Conservation (phyloP, 1,140 invertebrate species). For the Hylaeus anthracinus region DNA sequence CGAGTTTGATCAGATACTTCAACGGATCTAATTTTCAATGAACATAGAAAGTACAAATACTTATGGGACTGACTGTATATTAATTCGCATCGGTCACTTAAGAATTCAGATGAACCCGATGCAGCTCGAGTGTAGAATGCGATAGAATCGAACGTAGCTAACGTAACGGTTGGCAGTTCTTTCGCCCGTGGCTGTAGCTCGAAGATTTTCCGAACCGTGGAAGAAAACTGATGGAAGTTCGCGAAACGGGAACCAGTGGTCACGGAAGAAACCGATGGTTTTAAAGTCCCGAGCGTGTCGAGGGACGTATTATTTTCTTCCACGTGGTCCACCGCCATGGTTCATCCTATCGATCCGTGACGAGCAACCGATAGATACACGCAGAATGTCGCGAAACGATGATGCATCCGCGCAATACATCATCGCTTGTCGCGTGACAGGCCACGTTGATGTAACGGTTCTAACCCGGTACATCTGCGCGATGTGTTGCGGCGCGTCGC, state of each 20-base stretch:
- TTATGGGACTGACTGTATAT: too few relatives aligned
- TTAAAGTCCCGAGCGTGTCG: neutral
- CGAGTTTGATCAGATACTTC: conserved; percentile 19
- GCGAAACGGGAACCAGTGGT: neutral
- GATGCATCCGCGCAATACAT: conserved; percentile 25
- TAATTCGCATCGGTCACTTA: too few relatives aligned
- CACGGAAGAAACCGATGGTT: neutral
- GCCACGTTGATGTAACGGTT: conserved; percentile 4
- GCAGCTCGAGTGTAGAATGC: neutral
- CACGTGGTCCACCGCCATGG: neutral
- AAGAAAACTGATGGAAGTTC: neutral
- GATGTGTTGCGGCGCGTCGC: neutral
- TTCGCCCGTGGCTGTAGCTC: neutral
- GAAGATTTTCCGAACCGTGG: neutral
- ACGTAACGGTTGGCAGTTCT: neutral
- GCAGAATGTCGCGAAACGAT: neutral
- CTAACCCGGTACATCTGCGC: neutral
- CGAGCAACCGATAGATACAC: neutral
- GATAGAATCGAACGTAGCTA: neutral
- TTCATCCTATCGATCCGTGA: conserved; percentile 13
- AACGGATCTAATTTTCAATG: neutral
- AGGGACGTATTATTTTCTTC: conserved; percentile 26
- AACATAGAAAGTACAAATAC: too few relatives aligned
- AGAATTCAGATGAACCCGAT: neutral
- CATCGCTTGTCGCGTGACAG: conserved; percentile 21